These are phyloP conservation scores for Lepidotrigona ventralis DNA, from an alignment of 1,140 invertebrate genomes.

Conservation along the genomic window DNA sequence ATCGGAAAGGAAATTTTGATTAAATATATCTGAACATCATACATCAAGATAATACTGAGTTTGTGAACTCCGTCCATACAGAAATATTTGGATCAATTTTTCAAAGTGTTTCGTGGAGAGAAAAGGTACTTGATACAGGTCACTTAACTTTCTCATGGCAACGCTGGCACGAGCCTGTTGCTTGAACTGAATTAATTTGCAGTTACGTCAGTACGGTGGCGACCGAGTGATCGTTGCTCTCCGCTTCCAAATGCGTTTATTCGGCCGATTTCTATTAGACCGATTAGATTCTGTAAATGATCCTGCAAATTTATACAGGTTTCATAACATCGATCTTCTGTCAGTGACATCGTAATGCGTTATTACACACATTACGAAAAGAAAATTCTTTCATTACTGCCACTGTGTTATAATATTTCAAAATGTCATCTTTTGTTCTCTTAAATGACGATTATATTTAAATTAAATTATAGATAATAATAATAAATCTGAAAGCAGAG, in stretches of 20 bases:
- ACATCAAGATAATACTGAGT: not conserved
- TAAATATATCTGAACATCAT: not conserved
- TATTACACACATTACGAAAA: not conserved
- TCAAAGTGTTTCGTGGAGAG: constrained; percentile 47
- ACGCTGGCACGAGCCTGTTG: constrained; percentile 65
- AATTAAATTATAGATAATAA: not conserved
- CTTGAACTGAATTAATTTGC: constrained; percentile 73
- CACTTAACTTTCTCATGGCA: constrained; percentile 74
- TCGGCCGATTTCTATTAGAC: constrained; percentile 54
- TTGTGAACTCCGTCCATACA: not conserved
- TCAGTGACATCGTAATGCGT: not conserved
- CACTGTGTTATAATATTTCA: not conserved
- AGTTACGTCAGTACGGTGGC: constrained; percentile 67
- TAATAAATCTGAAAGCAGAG: not conserved
- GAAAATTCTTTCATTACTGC: not conserved
- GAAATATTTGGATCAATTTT: constrained; percentile 58
- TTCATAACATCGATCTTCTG: not conserved
- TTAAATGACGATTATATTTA: no score
- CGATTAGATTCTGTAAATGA: not conserved
- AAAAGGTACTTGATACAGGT: constrained; percentile 70
- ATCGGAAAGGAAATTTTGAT: not conserved
- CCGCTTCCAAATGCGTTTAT: constrained; percentile 38
- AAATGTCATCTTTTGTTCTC: not conserved
- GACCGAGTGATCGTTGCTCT: constrained; percentile 11
- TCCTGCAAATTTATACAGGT: not conserved